Evolutionary conservation across 2,888 invertebrate genomes (phyloP), one percentile per base, ranked within the genome.

Genomic region (Diaphora mendica): DNA sequence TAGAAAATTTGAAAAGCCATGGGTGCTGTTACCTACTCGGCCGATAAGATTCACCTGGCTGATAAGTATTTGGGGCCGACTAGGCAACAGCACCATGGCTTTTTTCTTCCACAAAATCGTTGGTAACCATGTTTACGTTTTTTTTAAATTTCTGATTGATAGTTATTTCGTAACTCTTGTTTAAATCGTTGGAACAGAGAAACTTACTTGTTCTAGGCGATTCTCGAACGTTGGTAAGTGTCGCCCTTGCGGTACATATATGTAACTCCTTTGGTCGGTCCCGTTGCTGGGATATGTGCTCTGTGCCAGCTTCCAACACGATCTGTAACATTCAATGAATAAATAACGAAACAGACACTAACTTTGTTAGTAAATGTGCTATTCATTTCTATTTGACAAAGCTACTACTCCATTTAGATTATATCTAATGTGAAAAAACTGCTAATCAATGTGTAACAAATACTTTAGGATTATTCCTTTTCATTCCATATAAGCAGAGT

Each of bases 221-320:
- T 78, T 95, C 95, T 3, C 97, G 94, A 17, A 96, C 96, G 88
- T 97, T 97, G 7, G 97, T 97, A 44, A 97, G 89, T 0, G 90
- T 94, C 0, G 97, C 97, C 70, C 98, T 96, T 3, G 98, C 98
- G 0, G 98, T 97, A 92, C 98, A 98, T 51, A 98, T 94, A 87
- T 99, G 98, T 81, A 99, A 96, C 44, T 98, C 97, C 86, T 97
- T 97, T 0, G 99, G 99, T 39, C 99, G 96, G 91, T 99, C 99
- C 77, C 97, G 97, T 92, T 98, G 99, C 92, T 98, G 99, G 71
- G 97, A 97, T 5, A 97, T 97, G 86, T 97, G 97, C 82, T 98
- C 98, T 15, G 96, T 91, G 48, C 97, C 96, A 44, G 98, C 97
- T 92, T 99, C 98, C 85, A 98, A 96, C 62, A 98, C 96, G 80